Conservation (phyloP, 1,140 invertebrate species). For the Drosophila sturtevanti region DNA sequence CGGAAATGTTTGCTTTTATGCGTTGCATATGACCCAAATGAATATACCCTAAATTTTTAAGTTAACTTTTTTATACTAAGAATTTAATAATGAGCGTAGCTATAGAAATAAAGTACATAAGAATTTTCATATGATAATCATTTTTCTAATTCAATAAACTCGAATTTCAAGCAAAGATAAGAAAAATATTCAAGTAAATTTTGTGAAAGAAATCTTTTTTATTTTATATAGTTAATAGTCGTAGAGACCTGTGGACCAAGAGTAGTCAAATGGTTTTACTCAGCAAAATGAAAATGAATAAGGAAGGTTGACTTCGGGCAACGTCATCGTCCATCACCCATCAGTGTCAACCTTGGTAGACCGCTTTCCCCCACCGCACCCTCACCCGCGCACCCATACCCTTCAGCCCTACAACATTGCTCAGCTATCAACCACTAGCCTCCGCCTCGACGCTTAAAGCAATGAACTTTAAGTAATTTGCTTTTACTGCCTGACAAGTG, state of each 20-base stretch:
- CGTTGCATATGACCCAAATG: too few relatives aligned
- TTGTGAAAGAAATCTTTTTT: constrained; percentile 19
- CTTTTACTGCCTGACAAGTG: constrained; percentile 77
- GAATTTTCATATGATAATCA: too few relatives aligned
- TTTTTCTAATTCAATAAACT: background rate
- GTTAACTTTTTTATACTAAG: too few relatives aligned
- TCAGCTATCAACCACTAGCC: background rate
- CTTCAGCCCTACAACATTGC: background rate
- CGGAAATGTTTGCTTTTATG: too few relatives aligned
- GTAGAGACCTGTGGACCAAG: background rate
- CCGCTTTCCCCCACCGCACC: background rate
- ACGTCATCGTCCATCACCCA: constrained; percentile 58
- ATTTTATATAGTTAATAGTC: constrained; percentile 22
- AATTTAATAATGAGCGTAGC: too few relatives aligned
- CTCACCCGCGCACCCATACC: background rate
- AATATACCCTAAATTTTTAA: too few relatives aligned
- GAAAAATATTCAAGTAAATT: background rate
- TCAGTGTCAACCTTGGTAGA: constrained; percentile 45
- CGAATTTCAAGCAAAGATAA: background rate
- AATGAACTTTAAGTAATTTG: constrained; percentile 81
- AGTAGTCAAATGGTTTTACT: background rate
- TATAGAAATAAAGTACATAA: too few relatives aligned
- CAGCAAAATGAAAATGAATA: constrained; percentile 56
- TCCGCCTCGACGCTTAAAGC: constrained; percentile 64
- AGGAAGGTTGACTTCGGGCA: constrained; percentile 43